A percentile compares a stretch with the other conserved stretches of the same genome.
Evolutionary conservation across 2,888 invertebrate species (phyloP).

Genomic region (Lepeophtheirus nordmannii): DNA sequence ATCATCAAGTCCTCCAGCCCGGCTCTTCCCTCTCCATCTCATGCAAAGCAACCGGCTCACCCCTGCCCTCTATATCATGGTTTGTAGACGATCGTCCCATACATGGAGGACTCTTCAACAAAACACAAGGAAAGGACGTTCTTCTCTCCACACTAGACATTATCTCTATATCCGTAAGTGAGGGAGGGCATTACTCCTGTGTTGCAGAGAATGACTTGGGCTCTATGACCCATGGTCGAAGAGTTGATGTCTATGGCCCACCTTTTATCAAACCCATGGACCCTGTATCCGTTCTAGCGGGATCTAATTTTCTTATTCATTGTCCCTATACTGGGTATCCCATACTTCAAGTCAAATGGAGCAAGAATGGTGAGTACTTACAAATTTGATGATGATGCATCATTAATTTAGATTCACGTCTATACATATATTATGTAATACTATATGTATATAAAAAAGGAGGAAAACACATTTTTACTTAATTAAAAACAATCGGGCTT

Average conservation of each 20-base stretch:
- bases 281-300: slow-evolving; percentile 26
- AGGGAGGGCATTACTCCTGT: slow-evolving; percentile 9
- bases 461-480: no score
- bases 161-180: not conserved
- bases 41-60: slow-evolving; percentile 10
- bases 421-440: no score
- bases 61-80: not conserved
- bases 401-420: no score
- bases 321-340: slow-evolving; percentile 27
- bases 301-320: slow-evolving; percentile 25
- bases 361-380: slow-evolving; percentile 27
- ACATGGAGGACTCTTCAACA: not conserved
- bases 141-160: not conserved
- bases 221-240: not conserved
- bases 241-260: slow-evolving; percentile 26
- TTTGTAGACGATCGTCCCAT: slow-evolving; percentile 1
- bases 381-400: no score
- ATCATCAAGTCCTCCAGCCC: slow-evolving; percentile 7
- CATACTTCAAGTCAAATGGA: slow-evolving; percentile 27
- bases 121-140: not conserved
- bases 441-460: no score
- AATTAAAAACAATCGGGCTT: no score
- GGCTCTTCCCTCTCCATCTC: not conserved
- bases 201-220: slow-evolving; percentile 9
- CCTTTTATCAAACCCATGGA: slow-evolving; percentile 27